phyloP scores from a whole-genome alignment of 2,113 vertebrate genomes.

The Marmota monax region DNA sequence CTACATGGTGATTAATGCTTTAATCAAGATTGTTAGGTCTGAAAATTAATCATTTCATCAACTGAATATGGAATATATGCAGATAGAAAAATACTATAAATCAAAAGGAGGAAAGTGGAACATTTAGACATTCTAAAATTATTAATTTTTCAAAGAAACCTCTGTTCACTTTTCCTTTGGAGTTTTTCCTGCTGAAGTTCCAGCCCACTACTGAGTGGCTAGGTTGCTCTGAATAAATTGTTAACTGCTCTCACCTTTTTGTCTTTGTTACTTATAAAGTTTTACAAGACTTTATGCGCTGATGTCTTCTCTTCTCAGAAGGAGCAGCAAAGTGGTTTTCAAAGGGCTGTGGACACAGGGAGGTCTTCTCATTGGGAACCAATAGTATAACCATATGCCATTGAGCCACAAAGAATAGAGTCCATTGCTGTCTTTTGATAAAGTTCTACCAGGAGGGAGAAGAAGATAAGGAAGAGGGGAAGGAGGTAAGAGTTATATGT shows the following conservation, averaged over 20 bases:
- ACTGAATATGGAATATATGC: slow-evolving; percentile 65
- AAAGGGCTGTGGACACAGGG: neutral
- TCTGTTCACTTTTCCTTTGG: neutral
- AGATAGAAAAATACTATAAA: slow-evolving; percentile 72
- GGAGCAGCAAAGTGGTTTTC: neutral
- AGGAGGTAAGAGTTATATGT: neutral
- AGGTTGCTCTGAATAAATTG: neutral
- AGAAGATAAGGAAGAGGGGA: neutral
- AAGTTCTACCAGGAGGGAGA: neutral
- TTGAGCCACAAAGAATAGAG: neutral
- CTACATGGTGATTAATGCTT: slow-evolving; percentile 77
- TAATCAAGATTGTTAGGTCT: slow-evolving; percentile 78
- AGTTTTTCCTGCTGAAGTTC: neutral
- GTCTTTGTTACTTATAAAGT: neutral
- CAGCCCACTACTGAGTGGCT: neutral
- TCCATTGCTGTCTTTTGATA: neutral
- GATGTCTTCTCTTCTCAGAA: neutral
- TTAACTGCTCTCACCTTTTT: neutral
- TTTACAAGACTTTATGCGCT: neutral
- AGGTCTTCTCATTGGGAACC: neutral
- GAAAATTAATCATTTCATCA: slow-evolving; percentile 84
- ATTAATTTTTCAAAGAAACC: slow-evolving; percentile 57
- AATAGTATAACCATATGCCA: neutral
- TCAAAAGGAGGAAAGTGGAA: slow-evolving; percentile 67
- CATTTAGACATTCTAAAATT: slow-evolving; percentile 42